These are phyloP conservation scores for Phasianus colchicus DNA, from an alignment of 2,113 vertebrate genomes.

Conservation along the genomic window DNA sequence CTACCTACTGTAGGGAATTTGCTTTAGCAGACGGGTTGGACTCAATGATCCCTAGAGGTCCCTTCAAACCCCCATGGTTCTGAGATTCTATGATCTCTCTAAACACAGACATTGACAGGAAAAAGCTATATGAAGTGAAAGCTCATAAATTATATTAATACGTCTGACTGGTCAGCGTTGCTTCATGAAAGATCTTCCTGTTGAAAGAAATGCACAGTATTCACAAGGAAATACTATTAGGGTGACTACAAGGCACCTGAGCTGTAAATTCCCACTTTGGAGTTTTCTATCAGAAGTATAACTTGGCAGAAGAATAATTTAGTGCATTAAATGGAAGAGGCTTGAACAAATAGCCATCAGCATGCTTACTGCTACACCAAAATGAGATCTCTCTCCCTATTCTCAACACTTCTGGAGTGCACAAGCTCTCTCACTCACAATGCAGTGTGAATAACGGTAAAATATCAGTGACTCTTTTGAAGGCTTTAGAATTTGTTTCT, in stretches of 20 bases:
- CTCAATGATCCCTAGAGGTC: too few species aligned
- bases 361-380: rapidly evolving
- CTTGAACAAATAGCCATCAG: background rate
- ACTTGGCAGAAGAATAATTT: background rate
- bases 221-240: background rate
- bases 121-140: background rate
- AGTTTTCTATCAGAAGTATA: background rate
- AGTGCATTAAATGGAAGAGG: background rate
- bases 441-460: background rate
- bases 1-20: too few species aligned
- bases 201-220: background rate
- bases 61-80: too few species aligned
- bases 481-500: background rate
- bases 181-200: background rate
- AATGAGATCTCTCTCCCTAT: background rate
- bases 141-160: background rate
- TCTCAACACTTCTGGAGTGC: background rate
- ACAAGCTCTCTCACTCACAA: background rate
- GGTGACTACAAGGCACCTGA: background rate
- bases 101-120: background rate
- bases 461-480: background rate
- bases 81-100: background rate
- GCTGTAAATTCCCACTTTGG: background rate
- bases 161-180: background rate
- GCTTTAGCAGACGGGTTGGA: too few species aligned